Evolutionary conservation across 2,113 vertebrate genomes (phyloP).

Genomic region (Mohoua ochrocephala): DNA sequence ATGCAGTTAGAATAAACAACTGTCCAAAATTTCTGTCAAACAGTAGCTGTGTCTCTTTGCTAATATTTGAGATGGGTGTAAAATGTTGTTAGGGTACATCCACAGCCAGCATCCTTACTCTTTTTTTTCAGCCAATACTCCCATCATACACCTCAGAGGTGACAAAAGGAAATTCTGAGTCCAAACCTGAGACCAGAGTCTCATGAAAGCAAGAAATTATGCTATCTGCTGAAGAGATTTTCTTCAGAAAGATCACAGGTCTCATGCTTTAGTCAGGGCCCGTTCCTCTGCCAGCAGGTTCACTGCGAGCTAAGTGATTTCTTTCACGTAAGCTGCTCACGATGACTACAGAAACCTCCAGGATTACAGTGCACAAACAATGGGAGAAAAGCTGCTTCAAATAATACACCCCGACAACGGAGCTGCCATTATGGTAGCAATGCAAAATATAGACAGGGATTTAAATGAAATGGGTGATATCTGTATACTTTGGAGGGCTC

Average conservation of each 20-base stretch:
- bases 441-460: slow-evolving; percentile 17
- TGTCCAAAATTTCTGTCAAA: slow-evolving; percentile 27
- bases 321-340: slow-evolving; percentile 53
- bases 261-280: slow-evolving; percentile 8
- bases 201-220: slow-evolving; percentile 48
- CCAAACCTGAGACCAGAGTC: slow-evolving; percentile 13
- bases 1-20: slow-evolving; percentile 3
- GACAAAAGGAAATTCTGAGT: not conserved
- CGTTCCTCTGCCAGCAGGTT: slow-evolving; percentile 2
- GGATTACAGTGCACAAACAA: slow-evolving; percentile 61
- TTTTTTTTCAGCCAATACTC: not conserved
- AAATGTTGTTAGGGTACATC: not conserved
- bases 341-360: slow-evolving; percentile 29
- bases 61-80: not conserved
- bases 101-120: not conserved
- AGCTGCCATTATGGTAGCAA: slow-evolving; percentile 1
- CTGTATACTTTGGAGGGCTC: slow-evolving; percentile 21
- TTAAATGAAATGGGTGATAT: not conserved
- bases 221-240: slow-evolving; percentile 44
- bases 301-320: slow-evolving; percentile 36
- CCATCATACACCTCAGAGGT: not conserved
- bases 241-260: slow-evolving; percentile 34
- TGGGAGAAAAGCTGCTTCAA: slow-evolving; percentile 51
- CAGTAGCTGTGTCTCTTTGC: not conserved
- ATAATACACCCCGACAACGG: slow-evolving; percentile 49